A percentile compares a stretch with the other conserved stretches of the same genome.
These are phyloP conservation scores for Drosophila punjabiensis DNA, from an alignment of 1,140 invertebrate species.

Conservation along the genomic window DNA sequence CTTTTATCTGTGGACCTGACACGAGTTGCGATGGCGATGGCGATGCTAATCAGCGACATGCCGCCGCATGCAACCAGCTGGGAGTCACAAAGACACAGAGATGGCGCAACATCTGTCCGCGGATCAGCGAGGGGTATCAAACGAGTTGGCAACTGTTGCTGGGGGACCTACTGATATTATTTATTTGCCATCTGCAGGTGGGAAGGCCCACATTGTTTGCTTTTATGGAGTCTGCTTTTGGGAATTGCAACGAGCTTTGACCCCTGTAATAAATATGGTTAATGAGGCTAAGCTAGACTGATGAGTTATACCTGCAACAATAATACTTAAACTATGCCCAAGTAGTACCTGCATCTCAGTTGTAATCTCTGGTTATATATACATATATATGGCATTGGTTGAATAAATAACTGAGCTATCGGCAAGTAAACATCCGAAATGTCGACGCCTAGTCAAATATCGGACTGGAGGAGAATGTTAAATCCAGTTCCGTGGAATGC, in stretches of 20 bases:
- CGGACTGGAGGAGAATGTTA: constrained; percentile 1
- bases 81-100: constrained; percentile 13
- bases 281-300: constrained; percentile 22
- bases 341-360: background rate
- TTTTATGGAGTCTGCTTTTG: constrained; percentile 3
- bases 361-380: background rate
- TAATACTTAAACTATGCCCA: no score
- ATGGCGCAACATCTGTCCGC: constrained; percentile 63
- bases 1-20: constrained; percentile 65
- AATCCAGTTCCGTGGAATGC: constrained; percentile 45
- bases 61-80: constrained; percentile 53
- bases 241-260: constrained; percentile 10
- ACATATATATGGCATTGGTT: background rate
- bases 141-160: constrained; percentile 31
- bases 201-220: constrained; percentile 7
- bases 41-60: constrained; percentile 73
- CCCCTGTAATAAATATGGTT: background rate
- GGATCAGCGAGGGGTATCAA: constrained; percentile 22
- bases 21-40: constrained; percentile 67
- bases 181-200: constrained; percentile 36
- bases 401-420: background rate
- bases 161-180: constrained; percentile 46
- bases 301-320: background rate
- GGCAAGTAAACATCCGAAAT: constrained; percentile 38
- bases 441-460: constrained; percentile 46